Percentiles rank a stretch among this genome's conserved stretches.
Evolutionary conservation across 2,888 invertebrate genomes (phyloP).

Genomic region (Dysmachus trigonus): DNA sequence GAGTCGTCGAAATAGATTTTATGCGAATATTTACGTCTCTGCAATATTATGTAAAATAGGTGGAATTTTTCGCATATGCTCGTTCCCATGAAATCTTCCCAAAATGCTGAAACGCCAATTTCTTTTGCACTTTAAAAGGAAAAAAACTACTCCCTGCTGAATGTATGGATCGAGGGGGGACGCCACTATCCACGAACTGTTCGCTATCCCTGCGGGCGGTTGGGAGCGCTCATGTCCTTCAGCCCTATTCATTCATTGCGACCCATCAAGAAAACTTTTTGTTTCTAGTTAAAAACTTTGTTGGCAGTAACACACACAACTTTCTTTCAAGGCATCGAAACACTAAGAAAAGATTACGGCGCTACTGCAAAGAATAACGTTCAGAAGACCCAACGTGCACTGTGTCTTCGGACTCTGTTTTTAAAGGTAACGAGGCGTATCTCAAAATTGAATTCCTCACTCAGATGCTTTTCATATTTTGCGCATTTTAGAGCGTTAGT

Average conservation of each 20-base stretch:
- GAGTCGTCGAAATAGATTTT: slow-evolving; percentile 9
- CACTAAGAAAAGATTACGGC: background rate
- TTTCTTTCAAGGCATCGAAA: background rate
- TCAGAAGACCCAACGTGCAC: background rate
- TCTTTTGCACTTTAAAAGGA: background rate
- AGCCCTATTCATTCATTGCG: slow-evolving; percentile 17
- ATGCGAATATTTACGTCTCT: slow-evolving; percentile 4
- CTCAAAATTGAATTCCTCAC: slow-evolving; percentile 13
- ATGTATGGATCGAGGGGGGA: background rate
- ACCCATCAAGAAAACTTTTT: slow-evolving; percentile 31
- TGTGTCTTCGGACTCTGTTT: background rate
- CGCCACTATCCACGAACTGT: background rate
- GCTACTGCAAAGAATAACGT: background rate
- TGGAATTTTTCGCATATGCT: slow-evolving; percentile 18
- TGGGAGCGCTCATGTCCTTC: background rate
- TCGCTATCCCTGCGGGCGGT: background rate
- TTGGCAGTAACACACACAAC: slow-evolving; percentile 9
- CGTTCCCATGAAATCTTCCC: slow-evolving; percentile 20
- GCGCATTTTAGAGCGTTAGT: background rate
- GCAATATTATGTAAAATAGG: slow-evolving; percentile 36
- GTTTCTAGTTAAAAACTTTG: slow-evolving; percentile 31
- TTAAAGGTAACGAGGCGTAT: slow-evolving; percentile 27
- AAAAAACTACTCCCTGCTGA: background rate
- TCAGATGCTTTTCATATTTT: slow-evolving; percentile 10
- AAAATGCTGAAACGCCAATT: slow-evolving; percentile 8